phyloP scores from a whole-genome alignment of 2,888 invertebrate species.

The Deladenus siricidicola region DNA sequence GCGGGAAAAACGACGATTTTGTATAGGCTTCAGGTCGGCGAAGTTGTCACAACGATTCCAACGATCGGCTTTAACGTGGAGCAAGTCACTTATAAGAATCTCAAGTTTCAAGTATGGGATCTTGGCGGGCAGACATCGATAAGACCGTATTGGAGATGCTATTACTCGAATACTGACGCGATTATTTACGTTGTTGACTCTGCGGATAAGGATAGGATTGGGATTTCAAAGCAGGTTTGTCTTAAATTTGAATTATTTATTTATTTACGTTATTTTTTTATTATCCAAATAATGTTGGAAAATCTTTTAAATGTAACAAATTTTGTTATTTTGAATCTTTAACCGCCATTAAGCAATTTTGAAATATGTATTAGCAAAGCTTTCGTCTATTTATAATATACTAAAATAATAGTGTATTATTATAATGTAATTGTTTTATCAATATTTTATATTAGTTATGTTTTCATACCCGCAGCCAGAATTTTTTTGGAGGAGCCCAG shows the following conservation, averaged over 20 bases:
- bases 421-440: no score
- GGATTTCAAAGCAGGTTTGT: slow-evolving; percentile 84
- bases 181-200: slow-evolving; percentile 95
- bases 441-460: no score
- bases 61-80: slow-evolving; percentile 99
- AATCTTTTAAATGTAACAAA: no score
- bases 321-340: no score
- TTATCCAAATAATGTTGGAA: slow-evolving; percentile 2
- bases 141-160: slow-evolving; percentile 94
- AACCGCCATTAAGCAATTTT: no score
- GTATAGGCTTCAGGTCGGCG: slow-evolving; percentile 61
- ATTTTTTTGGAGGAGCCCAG: no score
- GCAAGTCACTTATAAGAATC: slow-evolving; percentile 92
- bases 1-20: slow-evolving; percentile 86
- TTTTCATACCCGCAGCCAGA: no score
- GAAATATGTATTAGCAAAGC: no score
- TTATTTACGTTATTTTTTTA: no score
- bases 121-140: slow-evolving; percentile 97
- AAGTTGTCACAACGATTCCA: slow-evolving; percentile 59
- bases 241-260: background rate
- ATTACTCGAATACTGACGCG: slow-evolving; percentile 98
- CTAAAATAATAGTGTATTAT: no score
- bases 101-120: slow-evolving; percentile 95
- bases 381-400: no score
- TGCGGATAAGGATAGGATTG: slow-evolving; percentile 94